Evolutionary conservation across 1,140 invertebrate species (phyloP), one percentile per base, ranked within the genome.

Genomic region (Panonychus citri): DNA sequence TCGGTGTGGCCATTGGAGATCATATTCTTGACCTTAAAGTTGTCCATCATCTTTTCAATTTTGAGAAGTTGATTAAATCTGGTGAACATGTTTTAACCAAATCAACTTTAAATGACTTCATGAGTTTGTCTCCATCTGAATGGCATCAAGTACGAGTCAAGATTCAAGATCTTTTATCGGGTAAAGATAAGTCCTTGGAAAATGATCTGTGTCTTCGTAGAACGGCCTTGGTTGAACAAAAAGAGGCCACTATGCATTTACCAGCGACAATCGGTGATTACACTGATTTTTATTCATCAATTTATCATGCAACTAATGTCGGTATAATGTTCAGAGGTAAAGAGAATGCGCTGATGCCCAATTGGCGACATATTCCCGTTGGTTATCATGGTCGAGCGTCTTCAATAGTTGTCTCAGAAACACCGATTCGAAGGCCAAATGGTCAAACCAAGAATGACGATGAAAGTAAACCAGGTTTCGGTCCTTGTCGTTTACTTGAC

Each of bases 241-340:
- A 71, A 10, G 74, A 80, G 26, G 87, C 82, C 0, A 77, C 65
- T 4, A 90, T 97, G 85, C 89, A 96, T 69, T 63, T 97, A 13
- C 93, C 93, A 21, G 90, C 82, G 0, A 72, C 78, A 49, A 95
- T 98, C 61, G 89, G 75, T 0, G 93, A 98, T 69, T 99, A 98
- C 68, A 98, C 94, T 0, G 95, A 99, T 68, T 99, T 98, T 68
- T 98, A 95, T 67, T 96, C 91, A 0, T 97, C 91, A 1, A 81
- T 90, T 62, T 78, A 97, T 66, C 95, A 99, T 74, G 94, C 94
- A 3, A 88, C 81, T 37, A 99, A 99, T 72, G 85, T 94, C 28
- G 94, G 95, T 50, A 82, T 79, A 1, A 97, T 98, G 93, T 97
- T 99, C 68, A 73, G 94, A 57, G 82, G 85, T 53, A 85, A 87